These are phyloP conservation scores for Aplodontia rufa DNA, from an alignment of 2,113 vertebrate genomes.

Conservation along the genomic window DNA sequence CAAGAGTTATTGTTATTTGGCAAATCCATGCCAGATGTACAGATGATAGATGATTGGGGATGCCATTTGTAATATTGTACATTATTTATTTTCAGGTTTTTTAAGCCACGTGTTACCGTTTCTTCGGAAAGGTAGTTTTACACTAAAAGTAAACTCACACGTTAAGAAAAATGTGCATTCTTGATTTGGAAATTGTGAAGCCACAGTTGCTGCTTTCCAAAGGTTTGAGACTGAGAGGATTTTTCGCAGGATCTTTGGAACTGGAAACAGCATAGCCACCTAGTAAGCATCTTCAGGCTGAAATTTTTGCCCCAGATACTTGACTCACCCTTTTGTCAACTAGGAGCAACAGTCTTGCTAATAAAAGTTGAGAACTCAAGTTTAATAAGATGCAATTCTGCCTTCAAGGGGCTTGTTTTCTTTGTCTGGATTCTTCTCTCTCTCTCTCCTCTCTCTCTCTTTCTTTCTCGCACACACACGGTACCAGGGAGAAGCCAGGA, in stretches of 20 bases:
- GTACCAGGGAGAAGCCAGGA: neutral
- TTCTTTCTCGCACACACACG: neutral
- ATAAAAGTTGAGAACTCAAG: neutral
- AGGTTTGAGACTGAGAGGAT: neutral
- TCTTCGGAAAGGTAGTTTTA: neutral
- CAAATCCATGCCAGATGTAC: neutral
- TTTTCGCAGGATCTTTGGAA: neutral
- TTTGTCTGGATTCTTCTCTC: neutral
- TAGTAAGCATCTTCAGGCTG: neutral
- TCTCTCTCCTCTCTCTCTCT: neutral
- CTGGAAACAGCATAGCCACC: neutral
- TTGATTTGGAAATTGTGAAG: conserved; percentile 28
- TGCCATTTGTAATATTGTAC: neutral
- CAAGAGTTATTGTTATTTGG: neutral
- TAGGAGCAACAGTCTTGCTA: neutral
- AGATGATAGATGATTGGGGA: neutral
- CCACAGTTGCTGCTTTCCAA: neutral
- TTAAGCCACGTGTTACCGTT: neutral
- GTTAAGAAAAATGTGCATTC: neutral
- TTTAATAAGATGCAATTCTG: fast-evolving
- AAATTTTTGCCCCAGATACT: neutral
- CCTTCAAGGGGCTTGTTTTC: neutral
- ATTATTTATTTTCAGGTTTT: conserved; percentile 57
- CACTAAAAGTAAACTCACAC: neutral
- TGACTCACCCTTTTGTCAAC: neutral